These are phyloP conservation scores for Erinaceus europaeus DNA, from an alignment of 2,113 vertebrate genomes.

Conservation along the genomic window DNA sequence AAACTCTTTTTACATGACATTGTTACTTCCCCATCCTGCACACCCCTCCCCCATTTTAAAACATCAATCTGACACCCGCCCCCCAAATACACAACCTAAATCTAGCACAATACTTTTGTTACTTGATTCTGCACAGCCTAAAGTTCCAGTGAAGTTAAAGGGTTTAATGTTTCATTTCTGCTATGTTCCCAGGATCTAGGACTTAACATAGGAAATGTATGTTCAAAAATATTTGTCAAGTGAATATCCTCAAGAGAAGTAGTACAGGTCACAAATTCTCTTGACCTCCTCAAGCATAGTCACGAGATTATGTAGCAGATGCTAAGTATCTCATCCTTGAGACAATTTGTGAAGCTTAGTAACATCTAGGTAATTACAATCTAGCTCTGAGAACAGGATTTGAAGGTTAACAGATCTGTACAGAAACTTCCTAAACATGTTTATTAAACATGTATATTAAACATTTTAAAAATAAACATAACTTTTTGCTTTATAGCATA, in stretches of 20 bases:
- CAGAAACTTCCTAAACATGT: background rate
- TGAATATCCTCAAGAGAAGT: background rate
- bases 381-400: background rate
- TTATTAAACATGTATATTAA: background rate
- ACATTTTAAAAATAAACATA: background rate
- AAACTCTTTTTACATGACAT: too few relatives aligned
- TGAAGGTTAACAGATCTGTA: background rate
- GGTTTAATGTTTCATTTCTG: too few relatives aligned
- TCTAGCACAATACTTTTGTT: too few relatives aligned
- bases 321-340: background rate
- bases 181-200: background rate
- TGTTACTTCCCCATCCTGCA: too few relatives aligned
- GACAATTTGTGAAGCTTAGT: background rate
- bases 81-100: too few relatives aligned
- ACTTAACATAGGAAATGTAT: background rate
- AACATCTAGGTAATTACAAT: too few relatives aligned
- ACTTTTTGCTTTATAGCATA: constrained; percentile 53
- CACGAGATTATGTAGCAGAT: background rate
- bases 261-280: background rate
- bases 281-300: background rate
- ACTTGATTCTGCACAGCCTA: too few relatives aligned
- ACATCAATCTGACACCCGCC: too few relatives aligned
- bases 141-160: too few relatives aligned
- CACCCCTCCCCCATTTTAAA: too few relatives aligned
- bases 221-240: background rate